Conservation (phyloP, 35 echinoderm and acorn worm species). For the Ophioderma brevispina region DNA sequence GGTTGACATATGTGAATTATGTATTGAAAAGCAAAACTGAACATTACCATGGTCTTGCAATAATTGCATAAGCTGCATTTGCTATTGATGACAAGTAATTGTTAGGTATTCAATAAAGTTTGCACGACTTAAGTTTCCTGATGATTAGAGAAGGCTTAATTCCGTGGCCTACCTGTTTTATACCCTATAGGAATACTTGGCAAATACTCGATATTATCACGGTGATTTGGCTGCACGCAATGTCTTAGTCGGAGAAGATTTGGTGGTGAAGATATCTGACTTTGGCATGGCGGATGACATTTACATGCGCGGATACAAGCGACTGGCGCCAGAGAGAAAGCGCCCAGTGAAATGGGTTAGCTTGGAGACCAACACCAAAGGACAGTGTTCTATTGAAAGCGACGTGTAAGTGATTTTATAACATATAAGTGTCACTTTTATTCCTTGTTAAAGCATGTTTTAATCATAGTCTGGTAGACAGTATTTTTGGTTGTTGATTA, state of each 20-base stretch:
- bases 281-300: slow-evolving; percentile 90
- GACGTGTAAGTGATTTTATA: slow-evolving; percentile 79
- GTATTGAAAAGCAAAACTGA: too few relatives aligned
- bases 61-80: too few relatives aligned
- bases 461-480: too few relatives aligned
- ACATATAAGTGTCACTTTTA: neutral
- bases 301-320: slow-evolving; percentile 65
- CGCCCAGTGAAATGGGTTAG: slow-evolving; percentile 86
- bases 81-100: too few relatives aligned
- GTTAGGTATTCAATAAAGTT: too few relatives aligned
- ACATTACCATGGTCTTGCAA: too few relatives aligned
- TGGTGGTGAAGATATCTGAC: slow-evolving; percentile 80
- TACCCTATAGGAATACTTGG: slow-evolving; percentile 64
- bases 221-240: slow-evolving; percentile 89
- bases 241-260: slow-evolving; percentile 67
- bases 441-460: neutral
- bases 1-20: too few relatives aligned
- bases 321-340: slow-evolving; percentile 68
- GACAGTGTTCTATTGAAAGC: slow-evolving; percentile 85
- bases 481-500: too few relatives aligned
- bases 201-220: slow-evolving; percentile 73
- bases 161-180: neutral
- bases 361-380: slow-evolving; percentile 83
- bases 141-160: too few relatives aligned
- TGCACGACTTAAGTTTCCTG: too few relatives aligned